Percentiles rank a stretch among this genome's conserved stretches.
phyloP scores from a whole-genome alignment of 1,140 invertebrate species.

The Dolichoris vasculosae region DNA sequence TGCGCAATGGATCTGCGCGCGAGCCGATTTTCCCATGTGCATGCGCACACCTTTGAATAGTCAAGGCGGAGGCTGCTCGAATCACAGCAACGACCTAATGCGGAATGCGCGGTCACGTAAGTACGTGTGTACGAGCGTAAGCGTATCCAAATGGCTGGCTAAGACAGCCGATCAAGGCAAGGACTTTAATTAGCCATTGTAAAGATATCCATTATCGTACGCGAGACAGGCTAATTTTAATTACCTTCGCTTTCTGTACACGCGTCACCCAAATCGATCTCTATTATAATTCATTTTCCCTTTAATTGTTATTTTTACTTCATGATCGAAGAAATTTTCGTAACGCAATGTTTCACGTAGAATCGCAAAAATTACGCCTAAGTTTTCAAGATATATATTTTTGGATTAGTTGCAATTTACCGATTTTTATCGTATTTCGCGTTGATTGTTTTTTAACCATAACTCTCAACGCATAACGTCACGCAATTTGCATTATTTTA shows the following conservation, averaged over 20 bases:
- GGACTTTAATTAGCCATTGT: conserved; percentile 15
- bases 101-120: conserved; percentile 7
- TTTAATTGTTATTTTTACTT: not conserved
- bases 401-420: not conserved
- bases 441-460: too few species aligned
- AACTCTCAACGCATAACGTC: too few species aligned
- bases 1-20: conserved; percentile 2
- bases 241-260: not conserved
- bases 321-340: not conserved
- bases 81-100: not conserved
- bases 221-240: not conserved
- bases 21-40: not conserved
- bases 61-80: conserved; percentile 8
- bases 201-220: not conserved
- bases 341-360: not conserved
- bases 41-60: not conserved
- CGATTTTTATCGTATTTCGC: too few species aligned
- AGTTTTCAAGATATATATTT: not conserved
- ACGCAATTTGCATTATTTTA: too few species aligned
- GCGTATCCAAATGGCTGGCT: not conserved
- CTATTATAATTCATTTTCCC: not conserved
- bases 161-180: not conserved
- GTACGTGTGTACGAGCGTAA: not conserved
- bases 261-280: not conserved
- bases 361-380: not conserved